Conservation (phyloP, 1,140 invertebrate genomes). For the Apolygus lucorum region DNA sequence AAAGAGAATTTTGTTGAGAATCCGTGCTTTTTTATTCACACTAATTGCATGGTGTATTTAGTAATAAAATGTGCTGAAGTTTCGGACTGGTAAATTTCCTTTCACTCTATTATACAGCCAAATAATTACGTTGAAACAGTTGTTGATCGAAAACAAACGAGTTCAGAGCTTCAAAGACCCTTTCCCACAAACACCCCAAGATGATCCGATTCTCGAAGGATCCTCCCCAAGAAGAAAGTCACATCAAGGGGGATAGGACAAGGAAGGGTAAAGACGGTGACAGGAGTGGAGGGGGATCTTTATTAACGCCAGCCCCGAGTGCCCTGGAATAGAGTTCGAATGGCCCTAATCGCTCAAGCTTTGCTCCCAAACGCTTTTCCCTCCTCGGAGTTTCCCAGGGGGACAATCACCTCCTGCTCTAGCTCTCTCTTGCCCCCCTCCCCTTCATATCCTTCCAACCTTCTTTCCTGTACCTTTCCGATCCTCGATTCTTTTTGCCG, state of each 20-base stretch:
- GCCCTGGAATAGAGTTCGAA: not conserved
- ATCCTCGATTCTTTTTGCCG: not conserved
- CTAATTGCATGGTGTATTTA: too few species aligned
- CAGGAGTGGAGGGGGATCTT: not conserved
- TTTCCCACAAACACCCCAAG: not conserved
- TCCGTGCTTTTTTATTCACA: too few species aligned
- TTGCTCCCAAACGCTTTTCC: not conserved
- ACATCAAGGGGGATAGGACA: not conserved
- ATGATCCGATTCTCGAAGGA: not conserved
- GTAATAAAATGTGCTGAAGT: too few species aligned
- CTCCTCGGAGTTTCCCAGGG: not conserved
- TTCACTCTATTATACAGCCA: too few species aligned
- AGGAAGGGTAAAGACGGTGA: not conserved
- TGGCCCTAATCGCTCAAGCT: conserved; percentile 10
- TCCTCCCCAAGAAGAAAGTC: not conserved
- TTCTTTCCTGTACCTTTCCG: too few species aligned
- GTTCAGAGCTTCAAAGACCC: too few species aligned
- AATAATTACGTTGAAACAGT: too few species aligned
- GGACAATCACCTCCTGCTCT: not conserved
- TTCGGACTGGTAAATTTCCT: too few species aligned
- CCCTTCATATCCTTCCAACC: not conserved
- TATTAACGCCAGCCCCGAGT: not conserved
- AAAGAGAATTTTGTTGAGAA: too few species aligned
- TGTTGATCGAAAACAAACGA: too few species aligned
- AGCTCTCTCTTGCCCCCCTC: not conserved